phyloP scores from a whole-genome alignment of 2,113 vertebrate species.

The Pterocles orientalis region DNA sequence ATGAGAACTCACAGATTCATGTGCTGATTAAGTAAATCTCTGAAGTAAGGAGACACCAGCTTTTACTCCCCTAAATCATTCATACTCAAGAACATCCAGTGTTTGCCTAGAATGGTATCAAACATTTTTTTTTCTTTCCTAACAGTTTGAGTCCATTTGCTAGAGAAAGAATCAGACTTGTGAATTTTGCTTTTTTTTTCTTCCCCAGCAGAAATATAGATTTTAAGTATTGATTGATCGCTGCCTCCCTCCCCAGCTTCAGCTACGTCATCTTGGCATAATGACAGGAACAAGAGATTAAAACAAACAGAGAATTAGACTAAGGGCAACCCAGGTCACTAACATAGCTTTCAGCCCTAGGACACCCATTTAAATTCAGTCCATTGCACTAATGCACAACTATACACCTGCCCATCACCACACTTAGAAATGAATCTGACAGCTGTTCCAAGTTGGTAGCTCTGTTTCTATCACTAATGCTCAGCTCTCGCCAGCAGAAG shows the following conservation, averaged over 20 bases:
- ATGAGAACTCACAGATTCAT: background rate
- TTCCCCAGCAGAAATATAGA: background rate
- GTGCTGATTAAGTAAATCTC: background rate
- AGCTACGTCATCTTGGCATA: background rate
- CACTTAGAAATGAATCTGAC: background rate
- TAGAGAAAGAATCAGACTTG: background rate
- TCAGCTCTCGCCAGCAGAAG: background rate
- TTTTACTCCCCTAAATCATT: background rate
- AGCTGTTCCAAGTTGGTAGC: background rate
- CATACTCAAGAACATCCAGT: background rate
- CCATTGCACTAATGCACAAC: slow-evolving; percentile 5
- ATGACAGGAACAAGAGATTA: background rate
- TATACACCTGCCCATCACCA: background rate
- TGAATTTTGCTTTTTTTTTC: background rate
- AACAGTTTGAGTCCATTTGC: background rate
- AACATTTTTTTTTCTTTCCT: background rate
- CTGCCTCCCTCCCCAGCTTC: background rate
- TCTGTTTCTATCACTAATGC: background rate
- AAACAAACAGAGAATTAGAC: slow-evolving; percentile 11
- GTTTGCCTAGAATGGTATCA: background rate
- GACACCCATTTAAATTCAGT: slow-evolving; percentile 19
- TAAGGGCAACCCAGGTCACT: slow-evolving; percentile 15
- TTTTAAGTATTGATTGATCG: background rate
- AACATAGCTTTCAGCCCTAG: background rate
- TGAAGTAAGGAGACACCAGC: background rate